phyloP scores from a whole-genome alignment of 2,888 invertebrate genomes.

The Cordilura impudica region DNA sequence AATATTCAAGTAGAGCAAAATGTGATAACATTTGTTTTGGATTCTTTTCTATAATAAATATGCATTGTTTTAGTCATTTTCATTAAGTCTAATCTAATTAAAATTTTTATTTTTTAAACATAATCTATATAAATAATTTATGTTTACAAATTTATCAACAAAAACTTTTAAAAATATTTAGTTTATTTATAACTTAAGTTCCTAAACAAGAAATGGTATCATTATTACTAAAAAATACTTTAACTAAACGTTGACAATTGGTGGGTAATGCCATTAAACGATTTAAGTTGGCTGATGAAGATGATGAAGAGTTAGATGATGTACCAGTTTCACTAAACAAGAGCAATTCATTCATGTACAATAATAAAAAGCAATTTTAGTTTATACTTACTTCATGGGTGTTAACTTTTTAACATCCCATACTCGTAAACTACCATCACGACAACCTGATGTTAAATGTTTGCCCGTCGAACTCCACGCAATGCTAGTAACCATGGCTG shows the following conservation, averaged over 20 bases:
- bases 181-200: conserved; percentile 61
- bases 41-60: too few species aligned
- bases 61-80: too few species aligned
- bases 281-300: conserved; percentile 70
- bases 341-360: not conserved
- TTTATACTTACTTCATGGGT: conserved; percentile 66
- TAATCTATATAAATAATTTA: not conserved
- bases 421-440: conserved; percentile 83
- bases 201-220: conserved; percentile 74
- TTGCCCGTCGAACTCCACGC: conserved; percentile 81
- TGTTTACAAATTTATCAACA: not conserved
- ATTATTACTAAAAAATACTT: conserved; percentile 73
- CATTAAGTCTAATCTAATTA: too few species aligned
- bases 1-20: too few species aligned
- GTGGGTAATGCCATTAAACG: conserved; percentile 71
- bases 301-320: conserved; percentile 58
- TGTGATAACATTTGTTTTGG: too few species aligned
- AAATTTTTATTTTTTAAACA: too few species aligned
- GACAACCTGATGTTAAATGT: conserved; percentile 83
- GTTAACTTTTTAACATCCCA: conserved; percentile 80
- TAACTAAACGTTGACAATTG: conserved; percentile 73
- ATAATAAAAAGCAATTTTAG: not conserved
- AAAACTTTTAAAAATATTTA: not conserved
- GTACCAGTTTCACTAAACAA: conserved; percentile 65
- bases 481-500: conserved; percentile 80